A percentile compares a stretch with the other conserved stretches of the same genome.
Evolutionary conservation across 1,140 invertebrate genomes (phyloP).

Genomic region (Panagrolaimus sp.): DNA sequence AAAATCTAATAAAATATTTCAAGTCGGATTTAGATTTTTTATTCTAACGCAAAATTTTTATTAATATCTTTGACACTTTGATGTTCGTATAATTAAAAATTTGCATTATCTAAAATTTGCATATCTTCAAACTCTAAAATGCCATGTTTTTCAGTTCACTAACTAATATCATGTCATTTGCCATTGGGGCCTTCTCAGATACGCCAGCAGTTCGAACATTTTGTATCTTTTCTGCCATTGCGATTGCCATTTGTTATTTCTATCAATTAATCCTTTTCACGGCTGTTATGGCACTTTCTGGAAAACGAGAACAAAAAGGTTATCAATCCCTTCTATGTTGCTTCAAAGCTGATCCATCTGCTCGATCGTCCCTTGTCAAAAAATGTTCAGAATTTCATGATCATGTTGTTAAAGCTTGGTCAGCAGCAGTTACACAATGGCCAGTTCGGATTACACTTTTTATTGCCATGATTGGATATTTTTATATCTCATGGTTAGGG

Average conservation of each 20-base stretch:
- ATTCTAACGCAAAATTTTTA: no score
- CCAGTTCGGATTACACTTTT: slow-evolving; percentile 34
- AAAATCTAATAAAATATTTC: no score
- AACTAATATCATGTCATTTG: slow-evolving; percentile 92
- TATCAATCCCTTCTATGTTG: slow-evolving; percentile 46
- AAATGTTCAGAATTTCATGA: slow-evolving; percentile 30
- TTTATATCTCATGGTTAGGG: slow-evolving; percentile 51
- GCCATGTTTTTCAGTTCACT: slow-evolving; percentile 67
- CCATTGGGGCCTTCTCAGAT: slow-evolving; percentile 82
- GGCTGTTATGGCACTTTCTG: slow-evolving; percentile 74
- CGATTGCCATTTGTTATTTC: slow-evolving; percentile 76
- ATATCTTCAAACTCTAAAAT: not conserved
- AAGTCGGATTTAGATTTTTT: no score
- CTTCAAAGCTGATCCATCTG: slow-evolving; percentile 49
- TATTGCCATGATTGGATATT: slow-evolving; percentile 47
- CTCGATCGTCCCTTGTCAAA: slow-evolving; percentile 32
- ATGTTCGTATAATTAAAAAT: no score
- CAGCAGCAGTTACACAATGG: slow-evolving; percentile 45
- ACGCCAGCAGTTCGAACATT: slow-evolving; percentile 86
- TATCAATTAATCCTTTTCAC: slow-evolving; percentile 92
- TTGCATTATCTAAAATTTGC: no score
- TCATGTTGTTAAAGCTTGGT: slow-evolving; percentile 31
- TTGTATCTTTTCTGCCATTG: slow-evolving; percentile 75
- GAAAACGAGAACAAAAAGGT: slow-evolving; percentile 59
- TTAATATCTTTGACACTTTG: no score